These are phyloP conservation scores for Enteromius paludinosus DNA, from an alignment of 2,797 vertebrate genomes.

Conservation along the genomic window DNA sequence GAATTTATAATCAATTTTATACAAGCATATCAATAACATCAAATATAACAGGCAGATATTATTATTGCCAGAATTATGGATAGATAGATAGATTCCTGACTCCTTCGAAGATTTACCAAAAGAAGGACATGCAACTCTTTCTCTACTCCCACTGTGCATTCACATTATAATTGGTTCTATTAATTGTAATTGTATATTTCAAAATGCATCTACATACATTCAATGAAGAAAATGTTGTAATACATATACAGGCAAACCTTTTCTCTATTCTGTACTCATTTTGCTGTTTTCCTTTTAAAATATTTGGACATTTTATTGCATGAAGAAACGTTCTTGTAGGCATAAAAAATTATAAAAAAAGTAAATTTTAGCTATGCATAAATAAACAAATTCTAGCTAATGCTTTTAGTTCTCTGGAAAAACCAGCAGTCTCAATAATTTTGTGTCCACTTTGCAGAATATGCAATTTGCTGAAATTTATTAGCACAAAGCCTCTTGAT, in stretches of 20 bases:
- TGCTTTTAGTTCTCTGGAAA: neutral
- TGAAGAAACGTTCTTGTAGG: neutral
- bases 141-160: neutral
- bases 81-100: neutral
- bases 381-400: neutral
- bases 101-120: neutral
- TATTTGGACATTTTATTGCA: neutral
- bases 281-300: neutral
- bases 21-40: neutral
- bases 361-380: neutral
- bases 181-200: neutral
- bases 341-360: neutral
- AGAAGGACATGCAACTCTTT: neutral
- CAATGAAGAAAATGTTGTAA: conserved; percentile 16
- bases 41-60: neutral
- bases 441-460: neutral
- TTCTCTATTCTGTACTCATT: neutral
- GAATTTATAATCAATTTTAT: neutral
- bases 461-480: neutral
- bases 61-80: neutral
- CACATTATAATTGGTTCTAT: neutral
- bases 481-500: neutral
- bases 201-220: conserved; percentile 19
- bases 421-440: neutral
- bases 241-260: conserved; percentile 23